Percentiles rank a stretch among this genome's conserved stretches.
These are phyloP conservation scores for Hirtodrosophila trivittata DNA, from an alignment of 2,888 invertebrate genomes.

Conservation along the genomic window DNA sequence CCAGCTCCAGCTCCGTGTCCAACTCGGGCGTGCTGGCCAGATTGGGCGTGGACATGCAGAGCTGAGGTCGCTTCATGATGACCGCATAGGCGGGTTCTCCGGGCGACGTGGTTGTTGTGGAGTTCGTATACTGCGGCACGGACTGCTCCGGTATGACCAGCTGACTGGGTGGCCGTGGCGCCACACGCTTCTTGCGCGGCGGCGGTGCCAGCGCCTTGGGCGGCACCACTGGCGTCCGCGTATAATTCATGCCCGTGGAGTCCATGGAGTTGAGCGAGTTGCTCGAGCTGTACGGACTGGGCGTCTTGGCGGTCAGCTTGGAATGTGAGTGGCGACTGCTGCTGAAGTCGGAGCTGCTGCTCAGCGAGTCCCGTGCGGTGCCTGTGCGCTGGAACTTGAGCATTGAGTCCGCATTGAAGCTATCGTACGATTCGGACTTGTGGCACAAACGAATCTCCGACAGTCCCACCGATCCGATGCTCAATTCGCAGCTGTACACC, in stretches of 20 bases:
- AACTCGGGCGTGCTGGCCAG: conserved; percentile 52
- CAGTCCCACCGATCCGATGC: conserved; percentile 84
- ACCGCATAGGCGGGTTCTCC: conserved; percentile 65
- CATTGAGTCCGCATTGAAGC: conserved; percentile 82
- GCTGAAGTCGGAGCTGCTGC: conserved; percentile 83
- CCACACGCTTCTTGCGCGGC: conserved; percentile 83
- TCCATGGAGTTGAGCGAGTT: conserved; percentile 84
- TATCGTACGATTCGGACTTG: conserved; percentile 83
- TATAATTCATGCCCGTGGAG: conserved; percentile 83
- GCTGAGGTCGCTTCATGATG: conserved; percentile 74
- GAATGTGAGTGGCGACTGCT: conserved; percentile 82
- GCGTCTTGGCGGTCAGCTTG: conserved; percentile 82
- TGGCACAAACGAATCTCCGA: conserved; percentile 83
- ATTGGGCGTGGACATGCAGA: conserved; percentile 83
- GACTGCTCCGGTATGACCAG: conserved; percentile 81
- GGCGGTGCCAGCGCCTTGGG: conserved; percentile 69
- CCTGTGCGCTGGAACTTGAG: conserved; percentile 81
- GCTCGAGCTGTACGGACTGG: conserved; percentile 84
- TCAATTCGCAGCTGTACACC: conserved; percentile 83
- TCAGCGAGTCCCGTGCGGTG: conserved; percentile 81
- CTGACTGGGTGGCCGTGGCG: conserved; percentile 83
- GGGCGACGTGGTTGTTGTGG: conserved; percentile 2
- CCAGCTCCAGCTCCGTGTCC: conserved; percentile 53
- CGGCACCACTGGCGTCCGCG: conserved; percentile 74
- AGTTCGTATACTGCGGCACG: conserved; percentile 47